These are phyloP conservation scores for Upupa epops DNA, from an alignment of 2,113 vertebrate species.

Conservation along the genomic window DNA sequence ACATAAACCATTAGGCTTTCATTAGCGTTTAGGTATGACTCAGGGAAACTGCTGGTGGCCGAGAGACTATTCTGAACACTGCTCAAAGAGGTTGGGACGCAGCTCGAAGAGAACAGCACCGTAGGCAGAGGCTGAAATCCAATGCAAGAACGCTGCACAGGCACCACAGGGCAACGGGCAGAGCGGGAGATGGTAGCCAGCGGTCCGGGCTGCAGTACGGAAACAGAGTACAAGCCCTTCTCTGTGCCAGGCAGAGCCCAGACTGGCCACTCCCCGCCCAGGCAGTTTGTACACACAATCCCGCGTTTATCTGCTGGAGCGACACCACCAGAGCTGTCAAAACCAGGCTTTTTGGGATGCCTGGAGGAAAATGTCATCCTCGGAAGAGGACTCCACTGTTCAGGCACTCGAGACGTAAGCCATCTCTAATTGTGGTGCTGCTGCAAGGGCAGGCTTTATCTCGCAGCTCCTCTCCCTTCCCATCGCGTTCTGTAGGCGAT, in stretches of 20 bases:
- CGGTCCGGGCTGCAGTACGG: background rate
- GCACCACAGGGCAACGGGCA: rapidly evolving
- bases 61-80: background rate
- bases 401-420: slow-evolving; percentile 9
- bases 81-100: no score
- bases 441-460: background rate
- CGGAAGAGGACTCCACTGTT: slow-evolving; percentile 41
- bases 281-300: slow-evolving; percentile 52
- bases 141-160: rapidly evolving
- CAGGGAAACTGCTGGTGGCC: slow-evolving; percentile 9
- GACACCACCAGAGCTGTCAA: slow-evolving; percentile 6
- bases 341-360: slow-evolving; percentile 28
- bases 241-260: background rate
- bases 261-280: background rate
- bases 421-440: background rate
- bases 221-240: background rate
- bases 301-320: slow-evolving; percentile 25
- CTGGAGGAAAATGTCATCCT: slow-evolving; percentile 50
- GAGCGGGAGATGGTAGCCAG: background rate
- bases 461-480: background rate
- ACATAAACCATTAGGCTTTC: slow-evolving; percentile 64
- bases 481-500: background rate
- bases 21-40: slow-evolving; percentile 58
- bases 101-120: no score
- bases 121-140: background rate